These are phyloP conservation scores for Microctonus aethiopoides DNA, from an alignment of 2,888 invertebrate species.

Conservation along the genomic window DNA sequence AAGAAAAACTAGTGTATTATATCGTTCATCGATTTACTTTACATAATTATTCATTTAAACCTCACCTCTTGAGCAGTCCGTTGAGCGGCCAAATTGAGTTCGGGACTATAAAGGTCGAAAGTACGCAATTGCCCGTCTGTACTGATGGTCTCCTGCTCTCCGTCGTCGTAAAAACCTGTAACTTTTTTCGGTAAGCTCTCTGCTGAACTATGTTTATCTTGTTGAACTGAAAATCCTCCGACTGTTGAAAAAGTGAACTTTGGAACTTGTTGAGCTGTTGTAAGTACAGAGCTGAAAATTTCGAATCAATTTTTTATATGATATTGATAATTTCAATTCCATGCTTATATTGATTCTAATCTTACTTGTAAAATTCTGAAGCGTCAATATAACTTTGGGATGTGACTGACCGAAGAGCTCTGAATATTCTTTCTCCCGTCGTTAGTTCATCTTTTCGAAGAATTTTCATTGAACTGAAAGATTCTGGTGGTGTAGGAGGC, in stretches of 20 bases:
- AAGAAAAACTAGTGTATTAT: background rate
- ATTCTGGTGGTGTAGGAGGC: conserved; percentile 61
- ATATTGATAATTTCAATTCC: background rate
- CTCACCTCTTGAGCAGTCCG: conserved; percentile 63
- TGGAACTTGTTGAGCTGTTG: conserved; percentile 59
- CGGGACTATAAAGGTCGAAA: conserved; percentile 64
- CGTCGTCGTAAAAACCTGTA: conserved; percentile 49
- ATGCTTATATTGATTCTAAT: background rate
- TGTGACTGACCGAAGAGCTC: conserved; percentile 59
- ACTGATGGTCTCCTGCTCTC: conserved; percentile 41
- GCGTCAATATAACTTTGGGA: conserved; percentile 64
- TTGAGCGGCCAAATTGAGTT: conserved; percentile 63
- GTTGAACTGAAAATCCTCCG: conserved; percentile 36
- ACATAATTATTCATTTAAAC: background rate
- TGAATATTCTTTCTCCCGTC: conserved; percentile 63
- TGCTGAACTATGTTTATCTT: conserved; percentile 41
- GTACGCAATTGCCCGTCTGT: conserved; percentile 44
- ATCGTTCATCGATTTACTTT: background rate
- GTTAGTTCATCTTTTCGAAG: conserved; percentile 52
- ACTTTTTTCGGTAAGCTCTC: conserved; percentile 40
- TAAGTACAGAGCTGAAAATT: conserved; percentile 54
- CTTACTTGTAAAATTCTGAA: conserved; percentile 64
- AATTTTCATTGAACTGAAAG: conserved; percentile 35
- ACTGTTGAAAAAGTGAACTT: conserved; percentile 51
- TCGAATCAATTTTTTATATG: background rate